Evolutionary conservation across 2,113 vertebrate genomes (phyloP).

Genomic region (Nicator chloris): DNA sequence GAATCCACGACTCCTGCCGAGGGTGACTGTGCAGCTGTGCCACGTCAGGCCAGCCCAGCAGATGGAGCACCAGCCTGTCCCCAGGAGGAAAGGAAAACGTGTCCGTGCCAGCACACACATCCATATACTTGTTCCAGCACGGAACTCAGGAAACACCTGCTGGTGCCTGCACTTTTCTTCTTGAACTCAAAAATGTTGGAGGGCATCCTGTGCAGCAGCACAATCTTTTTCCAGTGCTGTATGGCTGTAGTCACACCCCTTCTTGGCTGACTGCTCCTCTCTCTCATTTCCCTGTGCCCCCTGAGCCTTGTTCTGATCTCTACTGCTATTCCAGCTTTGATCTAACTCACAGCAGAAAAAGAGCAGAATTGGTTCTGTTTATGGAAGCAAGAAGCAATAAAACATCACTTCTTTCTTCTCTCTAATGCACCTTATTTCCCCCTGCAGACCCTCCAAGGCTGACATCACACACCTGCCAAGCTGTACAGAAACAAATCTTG

Average conservation of each 20-base stretch:
- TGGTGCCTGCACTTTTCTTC: not conserved
- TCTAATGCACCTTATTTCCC: not conserved
- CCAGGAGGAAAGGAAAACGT: not conserved
- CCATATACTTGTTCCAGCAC: not conserved
- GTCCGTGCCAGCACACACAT: rapidly evolving
- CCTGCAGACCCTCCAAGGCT: not conserved
- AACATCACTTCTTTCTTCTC: not conserved
- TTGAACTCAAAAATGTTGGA: not conserved
- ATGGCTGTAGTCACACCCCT: not conserved
- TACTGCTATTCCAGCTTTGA: not conserved
- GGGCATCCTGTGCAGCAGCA: not conserved
- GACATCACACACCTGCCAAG: not conserved
- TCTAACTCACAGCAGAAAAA: not conserved
- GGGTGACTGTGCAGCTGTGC: rapidly evolving
- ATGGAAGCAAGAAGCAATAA: not conserved
- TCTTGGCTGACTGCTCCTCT: not conserved
- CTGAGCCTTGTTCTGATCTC: not conserved
- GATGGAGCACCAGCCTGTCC: not conserved
- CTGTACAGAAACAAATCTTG: not conserved
- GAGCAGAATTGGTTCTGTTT: not conserved
- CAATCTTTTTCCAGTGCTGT: not conserved
- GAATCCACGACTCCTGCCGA: rapidly evolving
- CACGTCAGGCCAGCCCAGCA: not conserved
- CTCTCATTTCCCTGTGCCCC: not conserved
- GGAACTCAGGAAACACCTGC: not conserved